Evolutionary conservation across 2,113 vertebrate genomes (phyloP), one percentile per base, ranked within the genome.

Genomic region (Pterocles burchelli): DNA sequence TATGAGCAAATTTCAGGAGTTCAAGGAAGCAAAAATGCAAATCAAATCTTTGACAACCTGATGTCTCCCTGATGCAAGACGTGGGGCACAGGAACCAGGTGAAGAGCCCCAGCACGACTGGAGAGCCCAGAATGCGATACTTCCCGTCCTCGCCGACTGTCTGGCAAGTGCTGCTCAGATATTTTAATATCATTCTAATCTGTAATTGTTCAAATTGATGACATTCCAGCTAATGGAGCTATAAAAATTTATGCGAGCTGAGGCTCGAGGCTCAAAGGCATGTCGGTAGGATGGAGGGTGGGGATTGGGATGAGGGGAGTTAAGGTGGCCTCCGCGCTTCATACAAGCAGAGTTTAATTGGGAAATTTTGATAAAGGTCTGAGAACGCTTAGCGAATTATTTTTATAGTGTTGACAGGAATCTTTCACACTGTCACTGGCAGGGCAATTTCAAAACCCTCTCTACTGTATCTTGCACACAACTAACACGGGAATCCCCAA

Each of bases 161-260:
- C 79, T 78, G 72, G 24, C 72, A 81, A 90, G 72, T 11, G 45
- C 48, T 72, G 21, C 45, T 75, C 46, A 52, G 68, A 13, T 84
- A 71, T 58, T 93, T 92, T 57, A 89, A 81, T 67, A 86, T 59
- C 20, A n/a, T 3, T 72, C 41, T 59, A 81, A 88, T 92, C 83
- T 81, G 28, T 57, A 92, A 84, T 94, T 96, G 83, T 68, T 84
- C 61, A 86, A 65, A 81, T 63, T 90, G 87, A 89, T 81, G 95
- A 52, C 79, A 92, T 68, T 61, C 68, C 25, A 72, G 61, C 31
- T 85, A 94, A 86, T 68, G 61, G 61, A 86, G 76, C 85, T 49
- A 70, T 84, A 81, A 80, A 88, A 77, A 74, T n/a, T 33, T 55
- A 61, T 72, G 61, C 0, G 3, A 79, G 59, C 54, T 67, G 63